Conservation (phyloP, 2,797 vertebrate species). For the Myotis findleyi region DNA sequence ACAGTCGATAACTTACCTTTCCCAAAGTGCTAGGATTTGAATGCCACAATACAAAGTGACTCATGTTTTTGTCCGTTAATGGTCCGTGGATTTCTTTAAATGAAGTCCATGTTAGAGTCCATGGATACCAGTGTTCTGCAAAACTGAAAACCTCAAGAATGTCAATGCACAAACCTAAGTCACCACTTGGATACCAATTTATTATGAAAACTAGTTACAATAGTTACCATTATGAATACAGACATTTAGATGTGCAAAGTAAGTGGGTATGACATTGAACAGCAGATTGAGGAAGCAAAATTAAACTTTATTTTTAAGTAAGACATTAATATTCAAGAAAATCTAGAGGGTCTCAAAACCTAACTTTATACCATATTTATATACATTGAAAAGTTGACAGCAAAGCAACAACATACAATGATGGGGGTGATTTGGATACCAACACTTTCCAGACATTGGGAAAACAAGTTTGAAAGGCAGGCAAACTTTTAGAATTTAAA, state of each 20-base stretch:
- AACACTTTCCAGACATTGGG: not conserved
- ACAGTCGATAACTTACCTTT: slow-evolving; percentile 76
- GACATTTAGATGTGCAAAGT: not conserved
- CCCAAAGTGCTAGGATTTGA: slow-evolving; percentile 67
- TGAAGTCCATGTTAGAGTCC: slow-evolving; percentile 70
- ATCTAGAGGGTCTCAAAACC: slow-evolving; percentile 31
- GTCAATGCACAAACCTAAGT: slow-evolving; percentile 63
- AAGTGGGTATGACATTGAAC: not conserved
- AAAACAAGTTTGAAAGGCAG: slow-evolving; percentile 1
- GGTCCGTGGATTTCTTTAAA: slow-evolving; percentile 65
- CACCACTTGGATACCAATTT: slow-evolving; percentile 33
- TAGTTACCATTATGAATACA: not conserved
- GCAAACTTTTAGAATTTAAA: slow-evolving; percentile 50
- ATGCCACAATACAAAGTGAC: slow-evolving; percentile 59
- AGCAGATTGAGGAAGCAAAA: not conserved
- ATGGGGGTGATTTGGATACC: not conserved
- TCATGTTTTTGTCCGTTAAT: slow-evolving; percentile 78
- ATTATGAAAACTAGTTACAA: not conserved
- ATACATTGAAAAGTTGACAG: slow-evolving; percentile 11
- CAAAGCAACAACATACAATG: slow-evolving; percentile 1
- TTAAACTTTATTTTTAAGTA: slow-evolving; percentile 49
- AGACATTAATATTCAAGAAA: not conserved
- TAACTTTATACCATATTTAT: slow-evolving; percentile 4
- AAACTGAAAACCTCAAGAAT: slow-evolving; percentile 76
- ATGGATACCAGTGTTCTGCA: slow-evolving; percentile 68